Base-by-base conservation (phyloP, 2,797 vertebrate genomes). In the Lindbergichthys nudifrons region DNA sequence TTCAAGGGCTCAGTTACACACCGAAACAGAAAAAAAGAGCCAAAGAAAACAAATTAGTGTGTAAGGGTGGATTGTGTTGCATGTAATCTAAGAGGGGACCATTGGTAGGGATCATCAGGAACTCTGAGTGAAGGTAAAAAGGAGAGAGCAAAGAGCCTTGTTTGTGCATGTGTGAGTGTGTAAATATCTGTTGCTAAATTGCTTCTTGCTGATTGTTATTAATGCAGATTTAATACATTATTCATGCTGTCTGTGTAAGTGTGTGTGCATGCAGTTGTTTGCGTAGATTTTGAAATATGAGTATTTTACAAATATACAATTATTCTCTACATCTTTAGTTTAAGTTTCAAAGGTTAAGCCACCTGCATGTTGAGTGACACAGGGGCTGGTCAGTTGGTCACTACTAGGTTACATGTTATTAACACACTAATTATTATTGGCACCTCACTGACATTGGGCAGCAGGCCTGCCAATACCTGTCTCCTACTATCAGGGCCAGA, bases 21-120 rank as follows among this genome's bases (percentile, higher is more conserved):
- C 80, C 63, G 73, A 86, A 87, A 88, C 85, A 88, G 87, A 91
- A 92, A 93, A 61, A 92, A 85, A 79, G 26, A 88, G 85, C 73
- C 85, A 87, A 93, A 94, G 87, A 94, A 94, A 94, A 94, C 90
- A 94, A 95, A 95, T 95, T 93, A 95, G 93, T 95, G 91, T 82
- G 83, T 86, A 77, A 88, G 91, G 90, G 93, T 95, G 90, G 91
- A 95, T 95, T 94, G 87, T 94, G 94, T 95, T 95, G 90, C 94
- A 93, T 92, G 93, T 95, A 94, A 95, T 89, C 70, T 91, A 91
- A 94, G 94, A 92, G 89, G 86, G 84, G 87, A 64, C 75, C 85
- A 73, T 84, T 84, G 87, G 85, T 88, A 89, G 85, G 84, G 80
- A 89, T 92, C 91, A 91, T 91, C 84, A 92, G 89, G 88, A 94